Evolutionary conservation across 2,888 invertebrate genomes (phyloP).

Genomic region (Augochlorella aurata): DNA sequence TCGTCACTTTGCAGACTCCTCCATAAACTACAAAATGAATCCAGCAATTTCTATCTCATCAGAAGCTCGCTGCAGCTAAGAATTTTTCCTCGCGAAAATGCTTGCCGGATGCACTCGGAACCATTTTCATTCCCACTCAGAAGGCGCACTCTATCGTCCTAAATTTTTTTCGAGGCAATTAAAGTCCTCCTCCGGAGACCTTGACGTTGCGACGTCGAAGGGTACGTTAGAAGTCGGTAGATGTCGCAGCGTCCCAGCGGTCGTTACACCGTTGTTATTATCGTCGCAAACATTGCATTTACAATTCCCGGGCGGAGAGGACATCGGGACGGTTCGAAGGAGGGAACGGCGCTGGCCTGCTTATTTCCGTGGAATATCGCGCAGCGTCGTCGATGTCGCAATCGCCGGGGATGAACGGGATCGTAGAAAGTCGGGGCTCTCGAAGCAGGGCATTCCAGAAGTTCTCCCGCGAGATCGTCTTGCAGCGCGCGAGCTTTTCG

Average conservation of each 20-base stretch:
- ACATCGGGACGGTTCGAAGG: not conserved
- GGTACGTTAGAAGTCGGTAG: not conserved
- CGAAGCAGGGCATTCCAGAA: not conserved
- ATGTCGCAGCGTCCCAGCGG: not conserved
- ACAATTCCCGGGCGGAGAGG: not conserved
- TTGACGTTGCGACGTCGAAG: no score
- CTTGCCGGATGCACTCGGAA: no score
- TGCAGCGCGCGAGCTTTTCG: not conserved
- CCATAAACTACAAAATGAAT: no score
- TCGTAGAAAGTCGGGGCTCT: not conserved
- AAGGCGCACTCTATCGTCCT: no score
- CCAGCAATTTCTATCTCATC: no score
- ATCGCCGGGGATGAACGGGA: not conserved
- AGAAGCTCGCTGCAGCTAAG: no score
- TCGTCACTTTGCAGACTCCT: no score
- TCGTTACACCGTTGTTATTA: not conserved
- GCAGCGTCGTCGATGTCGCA: not conserved
- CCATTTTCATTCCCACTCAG: no score
- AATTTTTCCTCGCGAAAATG: no score
- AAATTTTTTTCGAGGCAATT: no score
- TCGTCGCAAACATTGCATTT: not conserved
- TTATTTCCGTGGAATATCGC: not conserved
- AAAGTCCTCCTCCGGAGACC: no score
- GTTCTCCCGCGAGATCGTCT: not conserved
- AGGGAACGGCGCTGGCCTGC: not conserved